Percentiles rank a stretch among this genome's conserved stretches.
These are phyloP conservation scores for Oasisia sp. DNA, from an alignment of 2,888 invertebrate species.

Conservation along the genomic window DNA sequence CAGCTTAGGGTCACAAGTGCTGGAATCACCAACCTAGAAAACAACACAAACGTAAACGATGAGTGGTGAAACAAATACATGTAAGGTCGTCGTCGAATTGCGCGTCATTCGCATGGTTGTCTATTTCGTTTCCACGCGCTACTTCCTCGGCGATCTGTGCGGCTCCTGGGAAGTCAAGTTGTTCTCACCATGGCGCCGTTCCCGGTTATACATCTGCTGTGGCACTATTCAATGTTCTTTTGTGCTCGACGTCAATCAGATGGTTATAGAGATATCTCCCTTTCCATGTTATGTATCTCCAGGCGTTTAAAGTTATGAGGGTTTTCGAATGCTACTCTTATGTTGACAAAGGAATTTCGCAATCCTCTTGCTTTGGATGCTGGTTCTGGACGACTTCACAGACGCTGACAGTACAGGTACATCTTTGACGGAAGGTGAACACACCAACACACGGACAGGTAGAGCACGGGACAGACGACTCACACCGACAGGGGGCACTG, in stretches of 20 bases:
- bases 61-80: background rate
- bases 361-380: background rate
- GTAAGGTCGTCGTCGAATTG: background rate
- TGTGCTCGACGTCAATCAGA: background rate
- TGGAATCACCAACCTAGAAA: background rate
- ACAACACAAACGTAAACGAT: background rate
- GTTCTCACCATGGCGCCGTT: background rate
- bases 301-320: too few relatives aligned
- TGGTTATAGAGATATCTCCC: too few relatives aligned
- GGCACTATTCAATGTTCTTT: background rate
- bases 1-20: background rate
- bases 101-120: background rate
- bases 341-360: background rate
- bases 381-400: background rate
- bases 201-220: background rate
- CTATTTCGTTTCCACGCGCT: background rate
- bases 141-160: background rate
- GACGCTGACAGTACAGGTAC: background rate
- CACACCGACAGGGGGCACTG: constrained; percentile 6
- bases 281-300: too few relatives aligned
- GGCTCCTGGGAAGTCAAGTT: background rate
- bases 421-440: constrained; percentile 6
- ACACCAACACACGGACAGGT: background rate
- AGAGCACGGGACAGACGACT: background rate
- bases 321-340: background rate